Conservation (phyloP, 35 echinoderm and acorn worm species). For the Patiria miniata region DNA sequence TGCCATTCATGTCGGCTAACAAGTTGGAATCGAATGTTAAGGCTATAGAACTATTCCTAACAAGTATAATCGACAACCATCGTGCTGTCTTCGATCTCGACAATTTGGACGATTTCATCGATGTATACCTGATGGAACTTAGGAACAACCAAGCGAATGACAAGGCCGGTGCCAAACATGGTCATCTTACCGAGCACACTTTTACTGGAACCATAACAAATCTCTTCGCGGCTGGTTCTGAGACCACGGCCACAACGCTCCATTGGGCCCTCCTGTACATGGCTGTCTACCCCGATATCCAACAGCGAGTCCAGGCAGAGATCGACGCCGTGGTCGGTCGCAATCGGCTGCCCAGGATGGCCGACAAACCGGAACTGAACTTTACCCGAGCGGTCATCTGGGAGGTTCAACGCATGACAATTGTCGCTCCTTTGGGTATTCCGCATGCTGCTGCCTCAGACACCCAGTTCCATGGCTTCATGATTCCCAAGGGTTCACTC, state of each 20-base stretch:
- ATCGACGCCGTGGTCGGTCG: conserved; percentile 63
- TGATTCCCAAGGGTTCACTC: conserved; percentile 61
- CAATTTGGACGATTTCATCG: conserved; percentile 46
- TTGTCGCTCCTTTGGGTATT: conserved; percentile 42
- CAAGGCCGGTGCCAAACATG: background rate
- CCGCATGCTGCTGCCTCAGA: no score
- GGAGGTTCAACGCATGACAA: conserved; percentile 52
- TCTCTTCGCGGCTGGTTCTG: conserved; percentile 71
- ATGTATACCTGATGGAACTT: conserved; percentile 62
- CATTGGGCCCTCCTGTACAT: conserved; percentile 67
- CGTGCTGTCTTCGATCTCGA: background rate
- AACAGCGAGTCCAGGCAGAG: conserved; percentile 55
- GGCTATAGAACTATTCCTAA: conserved; percentile 26
- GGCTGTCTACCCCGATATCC: conserved; percentile 53
- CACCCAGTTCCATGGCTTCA: conserved; percentile 58
- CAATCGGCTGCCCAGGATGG: conserved; percentile 47
- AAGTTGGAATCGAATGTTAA: conserved; percentile 13
- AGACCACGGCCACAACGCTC: conserved; percentile 80
- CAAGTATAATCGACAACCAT: conserved; percentile 34
- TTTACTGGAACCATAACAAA: conserved; percentile 56
- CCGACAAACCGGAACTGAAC: conserved; percentile 57
- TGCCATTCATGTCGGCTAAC: conserved; percentile 28
- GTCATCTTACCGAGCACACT: conserved; percentile 54
- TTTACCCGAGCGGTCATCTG: conserved; percentile 61
- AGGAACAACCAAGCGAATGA: conserved; percentile 19